Conservation (phyloP, 2,797 vertebrate genomes). For the Tragelaphus eurycerus region DNA sequence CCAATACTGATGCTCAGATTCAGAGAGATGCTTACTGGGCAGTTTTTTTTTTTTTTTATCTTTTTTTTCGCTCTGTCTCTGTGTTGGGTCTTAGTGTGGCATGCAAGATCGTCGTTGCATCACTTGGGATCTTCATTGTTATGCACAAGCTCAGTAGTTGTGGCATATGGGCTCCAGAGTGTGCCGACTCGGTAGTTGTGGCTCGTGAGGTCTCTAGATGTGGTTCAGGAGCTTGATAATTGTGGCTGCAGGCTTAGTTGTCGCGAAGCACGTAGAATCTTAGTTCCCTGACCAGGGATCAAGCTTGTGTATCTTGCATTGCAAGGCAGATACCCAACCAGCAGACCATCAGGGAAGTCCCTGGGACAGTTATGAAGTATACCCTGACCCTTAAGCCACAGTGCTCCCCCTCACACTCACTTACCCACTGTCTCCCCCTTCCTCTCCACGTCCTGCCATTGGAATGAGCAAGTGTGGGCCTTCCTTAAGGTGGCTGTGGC, state of each 20-base stretch:
- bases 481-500: neutral
- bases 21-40: neutral
- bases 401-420: accelerated
- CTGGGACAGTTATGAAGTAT: neutral
- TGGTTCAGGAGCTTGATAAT: neutral
- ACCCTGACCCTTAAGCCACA: neutral
- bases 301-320: neutral
- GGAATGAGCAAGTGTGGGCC: neutral
- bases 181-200: neutral
- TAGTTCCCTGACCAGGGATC: neutral
- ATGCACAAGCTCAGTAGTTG: neutral
- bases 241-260: neutral
- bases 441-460: accelerated
- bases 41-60: neutral
- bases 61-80: neutral
- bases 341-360: neutral
- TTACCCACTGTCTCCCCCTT: neutral
- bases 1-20: neutral
- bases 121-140: neutral
- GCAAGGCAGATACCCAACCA: neutral
- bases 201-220: neutral
- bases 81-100: neutral
- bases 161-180: neutral
- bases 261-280: neutral
- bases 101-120: neutral